A percentile compares a stretch with the other conserved stretches of the same genome.
phyloP scores from a whole-genome alignment of 2,797 vertebrate genomes.

The Pseudocheirus occidentalis region DNA sequence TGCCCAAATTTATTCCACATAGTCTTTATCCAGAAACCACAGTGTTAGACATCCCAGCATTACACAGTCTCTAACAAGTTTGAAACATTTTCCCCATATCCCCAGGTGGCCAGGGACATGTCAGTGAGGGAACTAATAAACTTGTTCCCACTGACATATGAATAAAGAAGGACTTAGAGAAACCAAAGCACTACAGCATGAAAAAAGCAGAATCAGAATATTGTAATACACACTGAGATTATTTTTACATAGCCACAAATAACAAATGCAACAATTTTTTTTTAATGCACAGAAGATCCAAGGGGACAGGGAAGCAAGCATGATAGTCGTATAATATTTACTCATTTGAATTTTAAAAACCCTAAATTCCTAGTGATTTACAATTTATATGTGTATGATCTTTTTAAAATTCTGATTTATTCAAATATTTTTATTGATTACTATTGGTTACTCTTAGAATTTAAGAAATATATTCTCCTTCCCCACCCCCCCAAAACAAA shows the following conservation, averaged over 20 bases:
- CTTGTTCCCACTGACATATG: neutral
- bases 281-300: neutral
- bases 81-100: neutral
- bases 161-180: neutral
- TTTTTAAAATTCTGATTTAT: neutral
- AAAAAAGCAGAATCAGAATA: neutral
- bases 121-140: neutral
- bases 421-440: neutral
- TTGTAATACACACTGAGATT: neutral
- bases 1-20: neutral
- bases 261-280: neutral
- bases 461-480: neutral
- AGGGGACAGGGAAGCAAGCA: neutral
- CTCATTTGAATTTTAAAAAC: neutral
- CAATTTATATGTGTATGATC: neutral
- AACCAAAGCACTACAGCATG: neutral
- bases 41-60: neutral
- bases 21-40: neutral
- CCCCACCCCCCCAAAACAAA: neutral
- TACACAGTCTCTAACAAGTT: neutral
- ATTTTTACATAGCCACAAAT: neutral
- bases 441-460: neutral
- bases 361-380: neutral
- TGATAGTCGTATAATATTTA: neutral
- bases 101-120: neutral